phyloP scores from a whole-genome alignment of 2,888 invertebrate genomes.

The Brenthis ino region DNA sequence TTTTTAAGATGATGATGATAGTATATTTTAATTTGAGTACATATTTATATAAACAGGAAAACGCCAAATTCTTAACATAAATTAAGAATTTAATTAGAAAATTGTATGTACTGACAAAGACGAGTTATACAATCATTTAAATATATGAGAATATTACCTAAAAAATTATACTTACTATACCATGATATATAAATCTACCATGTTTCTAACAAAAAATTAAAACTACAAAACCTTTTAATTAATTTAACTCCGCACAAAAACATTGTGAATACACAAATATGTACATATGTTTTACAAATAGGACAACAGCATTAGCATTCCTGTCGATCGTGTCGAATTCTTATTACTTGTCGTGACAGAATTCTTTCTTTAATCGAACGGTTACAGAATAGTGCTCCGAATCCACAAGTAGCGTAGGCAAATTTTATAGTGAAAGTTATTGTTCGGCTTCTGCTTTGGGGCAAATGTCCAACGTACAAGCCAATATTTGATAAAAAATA shows the following conservation, averaged over 20 bases:
- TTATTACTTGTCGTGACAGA: slow-evolving; percentile 50
- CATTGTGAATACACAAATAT: background rate
- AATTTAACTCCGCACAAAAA: background rate
- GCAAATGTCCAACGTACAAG: background rate
- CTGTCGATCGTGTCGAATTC: slow-evolving; percentile 55
- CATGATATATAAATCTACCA: too few relatives aligned
- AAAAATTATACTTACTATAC: too few relatives aligned
- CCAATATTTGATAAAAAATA: background rate
- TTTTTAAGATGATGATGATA: slow-evolving; percentile 33
- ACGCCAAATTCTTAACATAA: too few relatives aligned
- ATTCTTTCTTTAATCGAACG: slow-evolving; percentile 52
- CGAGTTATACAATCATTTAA: too few relatives aligned
- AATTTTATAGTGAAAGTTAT: slow-evolving; percentile 35
- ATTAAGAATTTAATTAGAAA: too few relatives aligned
- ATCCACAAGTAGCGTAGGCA: slow-evolving; percentile 40
- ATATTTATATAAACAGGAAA: too few relatives aligned
- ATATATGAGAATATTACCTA: too few relatives aligned
- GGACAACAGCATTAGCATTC: slow-evolving; percentile 51
- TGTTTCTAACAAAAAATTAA: too few relatives aligned
- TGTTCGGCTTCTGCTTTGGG: slow-evolving; percentile 3
- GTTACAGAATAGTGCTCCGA: slow-evolving; percentile 53
- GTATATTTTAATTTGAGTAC: slow-evolving; percentile 9
- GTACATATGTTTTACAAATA: slow-evolving; percentile 6
- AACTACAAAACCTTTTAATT: too few relatives aligned
- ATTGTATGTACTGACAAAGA: too few relatives aligned